Evolutionary conservation across 2,797 vertebrate genomes (phyloP).

Genomic region (Otus scops): DNA sequence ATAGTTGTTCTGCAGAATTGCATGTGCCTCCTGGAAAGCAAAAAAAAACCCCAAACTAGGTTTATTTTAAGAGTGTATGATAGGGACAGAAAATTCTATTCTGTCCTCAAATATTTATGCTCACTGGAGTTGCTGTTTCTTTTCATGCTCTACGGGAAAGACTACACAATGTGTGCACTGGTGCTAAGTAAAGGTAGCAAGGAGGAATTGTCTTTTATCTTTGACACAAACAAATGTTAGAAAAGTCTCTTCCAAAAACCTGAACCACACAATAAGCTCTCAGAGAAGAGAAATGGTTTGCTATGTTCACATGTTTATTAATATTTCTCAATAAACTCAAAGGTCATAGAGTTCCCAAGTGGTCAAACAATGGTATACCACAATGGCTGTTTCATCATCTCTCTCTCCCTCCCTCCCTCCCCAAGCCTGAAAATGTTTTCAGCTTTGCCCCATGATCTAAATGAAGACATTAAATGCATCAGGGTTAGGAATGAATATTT

Average conservation of each 20-base stretch:
- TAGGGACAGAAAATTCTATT: background rate
- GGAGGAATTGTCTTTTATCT: conserved; percentile 1
- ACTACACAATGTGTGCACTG: background rate
- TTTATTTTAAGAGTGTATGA: background rate
- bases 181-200: background rate
- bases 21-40: background rate
- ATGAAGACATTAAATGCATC: background rate
- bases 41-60: background rate
- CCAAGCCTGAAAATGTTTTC: background rate
- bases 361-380: background rate
- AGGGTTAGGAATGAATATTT: background rate
- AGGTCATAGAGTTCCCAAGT: conserved; percentile 43
- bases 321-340: conserved; percentile 15
- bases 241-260: conserved; percentile 9
- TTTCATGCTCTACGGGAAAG: background rate
- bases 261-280: conserved; percentile 26
- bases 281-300: background rate
- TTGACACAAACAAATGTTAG: conserved; percentile 8
- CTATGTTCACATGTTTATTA: conserved; percentile 12
- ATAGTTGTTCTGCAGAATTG: background rate
- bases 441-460: background rate
- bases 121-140: background rate
- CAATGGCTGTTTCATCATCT: background rate
- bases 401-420: background rate
- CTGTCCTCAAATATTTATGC: background rate